phyloP scores from a whole-genome alignment of 2,797 vertebrate species.

The Pseudopleuronectes americanus region DNA sequence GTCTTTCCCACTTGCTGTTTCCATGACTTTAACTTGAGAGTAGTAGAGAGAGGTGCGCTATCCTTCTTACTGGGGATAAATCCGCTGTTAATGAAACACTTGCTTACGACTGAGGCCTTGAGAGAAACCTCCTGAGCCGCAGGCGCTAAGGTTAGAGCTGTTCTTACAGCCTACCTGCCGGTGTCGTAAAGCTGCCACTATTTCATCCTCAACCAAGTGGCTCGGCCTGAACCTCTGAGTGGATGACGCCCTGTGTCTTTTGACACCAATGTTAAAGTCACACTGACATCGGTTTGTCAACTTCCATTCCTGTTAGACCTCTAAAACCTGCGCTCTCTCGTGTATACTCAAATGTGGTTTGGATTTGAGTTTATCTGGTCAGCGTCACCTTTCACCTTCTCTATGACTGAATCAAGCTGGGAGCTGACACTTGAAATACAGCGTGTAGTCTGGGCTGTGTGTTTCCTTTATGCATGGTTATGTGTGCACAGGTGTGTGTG shows the following conservation, averaged over 20 bases:
- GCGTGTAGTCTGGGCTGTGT: slow-evolving; percentile 21
- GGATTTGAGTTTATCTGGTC: slow-evolving; percentile 29
- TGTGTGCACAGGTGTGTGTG: slow-evolving; percentile 16
- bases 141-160: slow-evolving; percentile 50
- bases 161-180: slow-evolving; percentile 47
- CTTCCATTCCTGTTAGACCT: slow-evolving; percentile 25
- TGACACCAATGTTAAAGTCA: slow-evolving; percentile 18
- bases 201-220: slow-evolving; percentile 22
- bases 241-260: slow-evolving; percentile 27
- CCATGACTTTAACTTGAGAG: slow-evolving; percentile 59
- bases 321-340: slow-evolving; percentile 15
- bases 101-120: slow-evolving; percentile 64
- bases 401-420: slow-evolving; percentile 31
- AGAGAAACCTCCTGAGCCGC: slow-evolving; percentile 52
- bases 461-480: slow-evolving; percentile 27
- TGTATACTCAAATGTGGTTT: slow-evolving; percentile 24
- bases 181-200: slow-evolving; percentile 42
- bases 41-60: slow-evolving; percentile 66
- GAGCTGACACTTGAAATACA: slow-evolving; percentile 23
- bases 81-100: slow-evolving; percentile 84
- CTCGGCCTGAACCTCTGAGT: slow-evolving; percentile 5
- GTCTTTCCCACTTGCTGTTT: slow-evolving; percentile 61
- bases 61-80: slow-evolving; percentile 74
- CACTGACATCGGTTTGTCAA: slow-evolving; percentile 27
- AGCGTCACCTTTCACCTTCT: slow-evolving; percentile 23